Evolutionary conservation across 2,113 vertebrate genomes (phyloP), one percentile per base, ranked within the genome.

Genomic region (Suricata suricatta): DNA sequence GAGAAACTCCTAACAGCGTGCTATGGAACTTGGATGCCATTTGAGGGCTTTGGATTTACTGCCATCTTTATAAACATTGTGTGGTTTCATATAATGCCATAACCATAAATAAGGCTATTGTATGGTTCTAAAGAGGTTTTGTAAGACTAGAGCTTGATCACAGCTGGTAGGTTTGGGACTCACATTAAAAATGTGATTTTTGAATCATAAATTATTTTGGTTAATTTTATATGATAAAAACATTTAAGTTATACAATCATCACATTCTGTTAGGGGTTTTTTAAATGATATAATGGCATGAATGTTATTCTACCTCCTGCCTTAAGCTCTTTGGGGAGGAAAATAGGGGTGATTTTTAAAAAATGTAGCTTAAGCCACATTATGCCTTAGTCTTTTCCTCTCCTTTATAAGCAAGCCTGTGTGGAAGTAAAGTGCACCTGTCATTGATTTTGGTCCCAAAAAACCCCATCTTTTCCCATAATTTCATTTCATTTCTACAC

Each of bases 401-500:
- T 85, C 68, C 41, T 77, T 60, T 72, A 33, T 38, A 52, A 93
- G 72, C 33, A 52, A 93, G 72, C 33, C 50, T 81, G 2, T 64
- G n/a, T 89, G 50, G 50, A 93, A 94, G 52, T 31, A 82, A 94
- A 89, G 68, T 86, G 64, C 8, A 76, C 25, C 76, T 89, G 69
- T 85, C 95, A 85, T 35, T 90, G 63, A 97, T 79, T 93, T 87
- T 41, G 82, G 66, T 88, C 23, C 93, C 81, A 12, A 92, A 44
- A 80, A 90, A 84, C 38, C 0, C 19, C 13, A 11, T 74, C 71
- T 81, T 88, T 87, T 63, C 6, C 63, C n/a, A 17, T 63, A 89
- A 95, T 69, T 96, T 96, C 2, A 72, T 97, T 96, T 88, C 21
- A 84, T 81, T 93, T 93, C 80, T 68, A 84, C 44, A 57, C 60